These are phyloP conservation scores for Drosophila suzukii DNA, from an alignment of 1,140 invertebrate genomes.

Conservation along the genomic window DNA sequence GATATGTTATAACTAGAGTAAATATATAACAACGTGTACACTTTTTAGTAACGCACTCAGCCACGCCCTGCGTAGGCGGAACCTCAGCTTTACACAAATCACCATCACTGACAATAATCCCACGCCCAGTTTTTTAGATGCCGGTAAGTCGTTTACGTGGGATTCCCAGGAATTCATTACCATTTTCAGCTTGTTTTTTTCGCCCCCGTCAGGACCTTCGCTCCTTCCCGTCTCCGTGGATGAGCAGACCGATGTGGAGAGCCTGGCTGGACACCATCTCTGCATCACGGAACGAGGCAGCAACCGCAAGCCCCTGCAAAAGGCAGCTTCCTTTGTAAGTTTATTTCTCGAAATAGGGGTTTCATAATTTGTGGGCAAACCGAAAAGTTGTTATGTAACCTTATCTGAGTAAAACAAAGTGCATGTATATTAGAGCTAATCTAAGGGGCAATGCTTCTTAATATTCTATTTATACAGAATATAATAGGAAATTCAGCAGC, in stretches of 20 bases:
- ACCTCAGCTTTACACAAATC: constrained; percentile 80
- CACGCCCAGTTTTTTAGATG: constrained; percentile 86
- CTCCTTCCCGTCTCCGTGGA: constrained; percentile 85
- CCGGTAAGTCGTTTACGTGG: constrained; percentile 81
- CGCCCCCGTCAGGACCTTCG: constrained; percentile 55
- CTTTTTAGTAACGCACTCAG: constrained; percentile 85
- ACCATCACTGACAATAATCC: constrained; percentile 80
- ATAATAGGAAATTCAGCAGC: too few species aligned
- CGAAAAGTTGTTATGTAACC: not conserved
- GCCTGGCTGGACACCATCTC: constrained; percentile 90
- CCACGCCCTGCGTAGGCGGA: constrained; percentile 72
- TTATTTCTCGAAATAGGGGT: not conserved
- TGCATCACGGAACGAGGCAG: constrained; percentile 85
- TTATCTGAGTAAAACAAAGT: not conserved
- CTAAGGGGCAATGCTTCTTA: too few species aligned
- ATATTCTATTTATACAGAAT: not conserved
- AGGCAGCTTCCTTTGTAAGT: constrained; percentile 83
- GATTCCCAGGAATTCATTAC: not conserved
- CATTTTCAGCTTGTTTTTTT: constrained; percentile 79
- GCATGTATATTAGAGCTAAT: not conserved
- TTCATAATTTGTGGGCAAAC: constrained; percentile 4
- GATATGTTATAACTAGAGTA: not conserved
- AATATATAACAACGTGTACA: not conserved
- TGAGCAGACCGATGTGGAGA: constrained; percentile 88
- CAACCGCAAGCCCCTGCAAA: constrained; percentile 72